Base-by-base conservation (phyloP, 92 coral and sea anemone species). In the Phenganax subtilis region DNA sequence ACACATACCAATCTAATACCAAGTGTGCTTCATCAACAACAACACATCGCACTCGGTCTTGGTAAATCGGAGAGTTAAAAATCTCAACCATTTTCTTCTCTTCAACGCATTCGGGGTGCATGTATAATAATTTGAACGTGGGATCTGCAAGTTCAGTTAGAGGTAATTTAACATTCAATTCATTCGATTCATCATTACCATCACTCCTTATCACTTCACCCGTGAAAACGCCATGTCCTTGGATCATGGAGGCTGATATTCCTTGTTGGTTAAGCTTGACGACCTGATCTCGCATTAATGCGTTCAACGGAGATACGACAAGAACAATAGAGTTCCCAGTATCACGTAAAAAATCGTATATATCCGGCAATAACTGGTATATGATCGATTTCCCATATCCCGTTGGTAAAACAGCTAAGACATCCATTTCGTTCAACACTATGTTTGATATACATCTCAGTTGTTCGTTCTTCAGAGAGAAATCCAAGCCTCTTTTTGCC, bases 21-120 rank as follows among this genome's bases (percentile, higher is more conserved):
- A 85, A 79, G 53, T 85, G 85, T 51, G 85, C 85, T 85, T 80
- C 88, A 54, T 85, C 85, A 53, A 85, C 81, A 16, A 85, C 81
- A 30, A 80, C 81, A n/a, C 80, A 67, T 71, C 51, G 27, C 12
- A 85, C 75, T 65, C 81, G 68, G 44, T 57, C 53, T 61, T 72
- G 68, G 30, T 67, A 80, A 27, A 30, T 25, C 10, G 76, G 71
- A 6, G 30, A 64, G 16, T 47, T 85, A 52, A 85, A 17, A 7
- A 71, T 10, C 10, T 20, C 54, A 51, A 71, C 4, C 30, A 65
- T 11, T 12, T 12, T 10, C 28, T 65, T 65, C 30, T 65, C 28
- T 28, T 17, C 10, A 17, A 65, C 71, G 31, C n/a, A 65, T 9
- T 65, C 71, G 11, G 71, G 71, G 31, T 65, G 71, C 25, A 65